Conservation (phyloP, 2,113 vertebrate species). For the Puffinus mauretanicus region DNA sequence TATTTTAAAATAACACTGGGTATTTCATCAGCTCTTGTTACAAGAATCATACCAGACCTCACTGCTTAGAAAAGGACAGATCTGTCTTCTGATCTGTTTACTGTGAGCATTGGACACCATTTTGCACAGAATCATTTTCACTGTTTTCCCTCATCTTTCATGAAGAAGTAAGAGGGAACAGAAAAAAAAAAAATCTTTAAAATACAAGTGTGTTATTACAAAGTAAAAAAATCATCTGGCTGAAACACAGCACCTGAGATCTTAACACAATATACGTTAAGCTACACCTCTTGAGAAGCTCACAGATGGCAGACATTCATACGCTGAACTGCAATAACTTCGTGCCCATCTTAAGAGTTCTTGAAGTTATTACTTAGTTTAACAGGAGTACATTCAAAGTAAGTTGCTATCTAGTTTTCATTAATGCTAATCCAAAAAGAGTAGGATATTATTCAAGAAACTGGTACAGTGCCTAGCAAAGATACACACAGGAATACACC, state of each 20-base stretch:
- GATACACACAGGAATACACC: rapidly evolving
- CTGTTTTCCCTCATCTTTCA: not conserved
- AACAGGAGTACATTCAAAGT: not conserved
- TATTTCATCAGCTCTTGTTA: not conserved
- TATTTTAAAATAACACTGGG: not conserved
- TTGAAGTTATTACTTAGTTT: not conserved
- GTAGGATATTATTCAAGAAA: rapidly evolving
- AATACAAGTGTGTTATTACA: not conserved
- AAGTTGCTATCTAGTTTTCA: not conserved
- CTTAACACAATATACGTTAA: not conserved
- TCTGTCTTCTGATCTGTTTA: not conserved
- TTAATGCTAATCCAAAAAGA: rapidly evolving
- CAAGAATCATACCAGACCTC: not conserved
- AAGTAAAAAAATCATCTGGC: not conserved
- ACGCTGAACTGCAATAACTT: not conserved
- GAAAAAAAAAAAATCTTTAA: not conserved
- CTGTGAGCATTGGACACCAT: not conserved
- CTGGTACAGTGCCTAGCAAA: rapidly evolving
- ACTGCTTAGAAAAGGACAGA: not conserved
- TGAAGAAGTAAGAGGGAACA: rapidly evolving
- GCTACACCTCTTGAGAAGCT: not conserved
- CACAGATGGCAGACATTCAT: not conserved
- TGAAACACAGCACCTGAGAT: not conserved
- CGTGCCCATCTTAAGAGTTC: not conserved
- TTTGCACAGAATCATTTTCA: not conserved